Conservation (phyloP, 1,140 invertebrate genomes). For the Scaptomyza montana region DNA sequence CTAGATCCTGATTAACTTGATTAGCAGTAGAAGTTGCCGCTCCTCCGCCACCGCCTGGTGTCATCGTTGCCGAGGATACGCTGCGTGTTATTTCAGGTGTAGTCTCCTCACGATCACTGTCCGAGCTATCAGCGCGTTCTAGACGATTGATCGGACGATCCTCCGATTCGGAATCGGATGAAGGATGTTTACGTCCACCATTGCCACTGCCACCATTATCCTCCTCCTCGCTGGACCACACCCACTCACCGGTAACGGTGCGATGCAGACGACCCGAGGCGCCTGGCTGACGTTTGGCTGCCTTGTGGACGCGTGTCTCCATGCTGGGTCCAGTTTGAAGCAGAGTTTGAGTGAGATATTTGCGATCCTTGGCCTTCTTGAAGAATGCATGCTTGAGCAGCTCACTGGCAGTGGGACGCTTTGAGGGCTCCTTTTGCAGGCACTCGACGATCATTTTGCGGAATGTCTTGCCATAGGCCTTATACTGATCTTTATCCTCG, state of each 20-base stretch:
- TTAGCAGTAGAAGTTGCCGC: background rate
- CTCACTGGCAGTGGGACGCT: constrained; percentile 98
- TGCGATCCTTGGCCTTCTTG: constrained; percentile 99
- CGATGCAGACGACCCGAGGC: constrained; percentile 95
- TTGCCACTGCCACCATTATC: constrained; percentile 79
- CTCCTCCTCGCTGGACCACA: constrained; percentile 95
- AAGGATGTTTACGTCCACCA: constrained; percentile 75
- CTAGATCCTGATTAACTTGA: constrained; percentile 51
- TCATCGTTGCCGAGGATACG: constrained; percentile 63
- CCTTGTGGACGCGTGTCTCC: constrained; percentile 95
- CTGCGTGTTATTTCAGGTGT: constrained; percentile 76
- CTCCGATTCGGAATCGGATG: constrained; percentile 82
- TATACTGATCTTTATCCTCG: constrained; percentile 99
- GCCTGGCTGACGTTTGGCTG: constrained; percentile 93
- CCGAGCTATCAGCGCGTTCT: constrained; percentile 85
- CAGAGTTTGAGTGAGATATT: constrained; percentile 95
- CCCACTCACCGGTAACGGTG: constrained; percentile 98
- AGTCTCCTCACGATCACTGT: constrained; percentile 82
- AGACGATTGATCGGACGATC: constrained; percentile 86
- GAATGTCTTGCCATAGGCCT: constrained; percentile 98
- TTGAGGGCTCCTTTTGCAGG: constrained; percentile 96
- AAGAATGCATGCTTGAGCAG: constrained; percentile 99
- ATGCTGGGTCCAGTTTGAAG: constrained; percentile 94
- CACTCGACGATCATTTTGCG: constrained; percentile 97
- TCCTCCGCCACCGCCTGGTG: constrained; percentile 30